Conservation (phyloP, 2,888 invertebrate genomes). For the Polyploca ridens region DNA sequence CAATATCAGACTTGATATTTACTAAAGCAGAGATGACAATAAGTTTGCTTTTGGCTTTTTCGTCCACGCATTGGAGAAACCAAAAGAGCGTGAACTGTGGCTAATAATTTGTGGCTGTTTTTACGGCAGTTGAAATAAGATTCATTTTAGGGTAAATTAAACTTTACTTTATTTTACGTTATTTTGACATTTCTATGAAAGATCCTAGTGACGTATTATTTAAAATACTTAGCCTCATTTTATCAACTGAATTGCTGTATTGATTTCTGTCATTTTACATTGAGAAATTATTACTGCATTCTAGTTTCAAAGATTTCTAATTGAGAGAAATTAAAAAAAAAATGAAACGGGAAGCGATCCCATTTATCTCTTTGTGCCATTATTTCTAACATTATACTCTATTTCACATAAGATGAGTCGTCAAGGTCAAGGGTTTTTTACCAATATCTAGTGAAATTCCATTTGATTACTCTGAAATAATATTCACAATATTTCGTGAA, state of each 20-base stretch:
- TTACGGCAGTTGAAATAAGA: background rate
- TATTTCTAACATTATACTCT: constrained; percentile 42
- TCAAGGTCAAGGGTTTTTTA: too few relatives aligned
- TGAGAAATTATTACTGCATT: background rate
- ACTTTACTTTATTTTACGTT: background rate
- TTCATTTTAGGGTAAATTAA: background rate
- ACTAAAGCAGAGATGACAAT: background rate
- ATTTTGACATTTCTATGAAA: background rate
- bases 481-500: too few relatives aligned
- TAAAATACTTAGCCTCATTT: background rate
- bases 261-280: background rate
- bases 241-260: background rate
- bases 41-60: background rate
- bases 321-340: too few relatives aligned
- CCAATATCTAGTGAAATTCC: too few relatives aligned
- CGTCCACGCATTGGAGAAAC: background rate
- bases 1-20: background rate
- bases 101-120: background rate
- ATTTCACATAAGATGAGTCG: too few relatives aligned
- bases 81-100: background rate
- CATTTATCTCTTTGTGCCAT: constrained; percentile 60
- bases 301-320: too few relatives aligned
- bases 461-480: too few relatives aligned
- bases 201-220: background rate
- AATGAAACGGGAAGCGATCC: constrained; percentile 9